Base-by-base conservation (phyloP, 1,140 invertebrate species). In the Zaprionus capensis region DNA sequence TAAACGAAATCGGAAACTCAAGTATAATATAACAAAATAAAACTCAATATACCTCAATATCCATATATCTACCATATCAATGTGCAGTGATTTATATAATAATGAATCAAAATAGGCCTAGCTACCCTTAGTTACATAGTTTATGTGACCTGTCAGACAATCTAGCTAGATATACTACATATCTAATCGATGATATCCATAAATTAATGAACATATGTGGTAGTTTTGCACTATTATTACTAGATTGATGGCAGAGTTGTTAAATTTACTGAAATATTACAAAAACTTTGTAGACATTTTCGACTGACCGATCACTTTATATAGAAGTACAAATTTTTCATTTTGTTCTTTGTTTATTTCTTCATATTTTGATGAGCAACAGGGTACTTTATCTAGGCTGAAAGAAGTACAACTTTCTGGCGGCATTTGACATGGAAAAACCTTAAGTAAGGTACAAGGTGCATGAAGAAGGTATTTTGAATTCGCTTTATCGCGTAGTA, bases 111-210 rank as follows among this genome's bases (percentile, higher is more conserved):
- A 51, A 24, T 51, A 51, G 46, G 17, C 22, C 22, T n/a, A 51
- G 46, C 46, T 51, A 51, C 46, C 46, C 11, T 4, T 51, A 24
- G 20, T 51, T 51, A 12, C 7, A 51, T 24, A 24, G 17, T 51
- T 24, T 51, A 24, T 56, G 5, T 26, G 24, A 26, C 15, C 26
- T 24, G 46, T 20, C 46, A 20, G 46, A 51, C 46, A 51, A 24
- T 51, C 20, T 51, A 20, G 0, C 12, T 1, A 24, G 20, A 51
- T 24, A 51, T 11, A 51, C 7, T 44, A 71, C 34, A 71, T 71
- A 64, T 64, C 68, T 64, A 44, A 71, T 71, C 58, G 49, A 55
- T 17, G 31, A 71, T 64, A 56, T 53, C 31, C 22, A 56, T 56
- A 55, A 51, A 51, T 51, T 24, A 22, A 14, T 51, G 46, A 12